Evolutionary conservation across 2,797 vertebrate species (phyloP), one percentile per base, ranked within the genome.

Genomic region (Ctenosaura bakeri): DNA sequence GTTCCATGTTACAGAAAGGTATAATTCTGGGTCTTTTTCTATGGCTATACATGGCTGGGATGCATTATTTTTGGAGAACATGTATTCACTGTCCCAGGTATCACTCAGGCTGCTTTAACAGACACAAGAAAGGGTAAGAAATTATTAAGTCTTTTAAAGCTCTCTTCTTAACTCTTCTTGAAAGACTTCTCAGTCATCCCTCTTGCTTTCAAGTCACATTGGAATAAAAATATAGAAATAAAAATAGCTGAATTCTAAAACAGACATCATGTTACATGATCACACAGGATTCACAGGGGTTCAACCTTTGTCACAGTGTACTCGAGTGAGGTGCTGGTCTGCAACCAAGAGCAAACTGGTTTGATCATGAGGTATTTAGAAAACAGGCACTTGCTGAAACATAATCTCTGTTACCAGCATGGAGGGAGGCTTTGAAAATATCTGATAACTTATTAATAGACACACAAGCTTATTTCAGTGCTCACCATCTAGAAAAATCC

Each of bases 401-500:
- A 54, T 35, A 66, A 80, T 5, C 71, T 38, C 35, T 73, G n/a
- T 38, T n/a, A 13, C 42, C 66, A 32, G 0, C 9, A 12, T 32
- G n/a, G 50, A 56, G 24, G 20, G 8, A 42, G 35, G 6, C 38
- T 42, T 32, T 66, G 81, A 84, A 64, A 59, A 76, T 29, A 20
- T 50, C 26, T 84, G 54, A 66, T 42, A 84, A 52, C 1, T 22
- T 76, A 0, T 29, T 84, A 92, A 79, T 1, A 0, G 38, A n/a
- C 88, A 85, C 56, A 91, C 42, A 56, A 56, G 50, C 1, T 69
- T 71, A 24, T 64, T 66, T 77, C 73, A 9, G 0, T 24, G 74
- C 52, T 89, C 50, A 52, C 56, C n/a, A 20, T 83, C 46, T 86
- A 81, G 46, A 78, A 81, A 85, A 26, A 16, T 22, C 85, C 7